Conservation (phyloP, 2,888 invertebrate genomes). For the Geophilus truncorum region DNA sequence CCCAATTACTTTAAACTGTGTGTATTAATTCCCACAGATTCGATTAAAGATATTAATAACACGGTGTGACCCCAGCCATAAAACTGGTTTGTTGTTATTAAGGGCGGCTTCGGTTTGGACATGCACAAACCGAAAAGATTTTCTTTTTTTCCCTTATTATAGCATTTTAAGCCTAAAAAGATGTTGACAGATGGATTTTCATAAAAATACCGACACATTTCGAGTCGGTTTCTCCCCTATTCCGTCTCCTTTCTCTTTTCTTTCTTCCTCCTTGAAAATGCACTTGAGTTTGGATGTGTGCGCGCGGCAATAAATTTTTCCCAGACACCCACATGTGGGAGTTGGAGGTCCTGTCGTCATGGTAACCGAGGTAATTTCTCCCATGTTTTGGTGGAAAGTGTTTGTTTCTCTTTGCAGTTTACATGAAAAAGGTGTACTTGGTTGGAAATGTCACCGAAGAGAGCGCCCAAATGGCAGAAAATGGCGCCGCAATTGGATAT, state of each 20-base stretch:
- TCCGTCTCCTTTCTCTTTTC: not conserved
- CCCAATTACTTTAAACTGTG: too few relatives aligned
- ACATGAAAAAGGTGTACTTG: constrained; percentile 21
- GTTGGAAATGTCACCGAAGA: not conserved
- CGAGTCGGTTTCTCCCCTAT: not conserved
- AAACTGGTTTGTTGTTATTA: not conserved
- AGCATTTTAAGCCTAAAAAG: not conserved
- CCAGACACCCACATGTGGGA: constrained; percentile 24
- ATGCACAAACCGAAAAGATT: not conserved
- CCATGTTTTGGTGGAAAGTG: constrained; percentile 17
- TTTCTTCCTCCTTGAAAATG: constrained; percentile 6
- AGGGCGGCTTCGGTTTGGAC: not conserved
- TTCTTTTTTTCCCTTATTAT: not conserved
- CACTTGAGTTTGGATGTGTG: constrained; percentile 9
- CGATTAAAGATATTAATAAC: not conserved
- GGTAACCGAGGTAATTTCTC: constrained; percentile 24
- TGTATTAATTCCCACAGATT: not conserved
- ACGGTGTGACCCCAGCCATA: not conserved
- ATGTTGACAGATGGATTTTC: constrained; percentile 17
- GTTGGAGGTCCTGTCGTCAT: constrained; percentile 21
- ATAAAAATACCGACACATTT: constrained; percentile 19
- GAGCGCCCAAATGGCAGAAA: not conserved
- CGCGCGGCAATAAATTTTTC: constrained; percentile 8
- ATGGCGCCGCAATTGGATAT: constrained; percentile 5
- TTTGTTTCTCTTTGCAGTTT: constrained; percentile 21